Evolutionary conservation across 2,113 vertebrate species (phyloP).

Genomic region (Chaetops frenatus): DNA sequence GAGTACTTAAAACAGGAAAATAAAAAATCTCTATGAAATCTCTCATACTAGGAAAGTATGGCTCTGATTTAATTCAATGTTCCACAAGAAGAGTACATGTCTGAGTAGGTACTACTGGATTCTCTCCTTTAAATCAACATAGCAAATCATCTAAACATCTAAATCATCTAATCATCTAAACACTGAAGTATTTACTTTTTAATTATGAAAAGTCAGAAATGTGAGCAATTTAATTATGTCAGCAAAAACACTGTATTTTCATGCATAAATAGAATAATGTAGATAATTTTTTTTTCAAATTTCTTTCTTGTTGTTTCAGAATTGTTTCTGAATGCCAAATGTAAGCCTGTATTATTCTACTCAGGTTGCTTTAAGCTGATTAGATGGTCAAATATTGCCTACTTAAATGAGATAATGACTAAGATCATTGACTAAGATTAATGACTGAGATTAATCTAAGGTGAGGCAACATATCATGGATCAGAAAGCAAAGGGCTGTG

Average conservation of each 20-base stretch:
- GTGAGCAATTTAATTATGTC: conserved; percentile 30
- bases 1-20: background rate
- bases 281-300: conserved; percentile 19
- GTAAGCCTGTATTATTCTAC: background rate
- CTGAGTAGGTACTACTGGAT: background rate
- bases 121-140: background rate
- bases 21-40: background rate
- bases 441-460: conserved; percentile 8
- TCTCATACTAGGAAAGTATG: background rate
- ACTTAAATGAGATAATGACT: conserved; percentile 7
- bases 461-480: background rate
- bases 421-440: no score
- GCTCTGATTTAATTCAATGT: background rate
- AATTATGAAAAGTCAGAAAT: conserved; percentile 18
- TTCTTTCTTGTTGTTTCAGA: background rate
- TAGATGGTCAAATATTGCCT: conserved; percentile 33
- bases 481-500: conserved; percentile 4
- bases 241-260: background rate
- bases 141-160: conserved; percentile 16
- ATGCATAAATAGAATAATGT: background rate
- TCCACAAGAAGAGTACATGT: background rate
- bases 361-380: conserved; percentile 2
- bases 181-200: background rate
- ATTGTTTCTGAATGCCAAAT: background rate
- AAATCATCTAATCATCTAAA: background rate